Evolutionary conservation across 2,888 invertebrate genomes (phyloP), one percentile per base, ranked within the genome.

Genomic region (Cabera pusaria): DNA sequence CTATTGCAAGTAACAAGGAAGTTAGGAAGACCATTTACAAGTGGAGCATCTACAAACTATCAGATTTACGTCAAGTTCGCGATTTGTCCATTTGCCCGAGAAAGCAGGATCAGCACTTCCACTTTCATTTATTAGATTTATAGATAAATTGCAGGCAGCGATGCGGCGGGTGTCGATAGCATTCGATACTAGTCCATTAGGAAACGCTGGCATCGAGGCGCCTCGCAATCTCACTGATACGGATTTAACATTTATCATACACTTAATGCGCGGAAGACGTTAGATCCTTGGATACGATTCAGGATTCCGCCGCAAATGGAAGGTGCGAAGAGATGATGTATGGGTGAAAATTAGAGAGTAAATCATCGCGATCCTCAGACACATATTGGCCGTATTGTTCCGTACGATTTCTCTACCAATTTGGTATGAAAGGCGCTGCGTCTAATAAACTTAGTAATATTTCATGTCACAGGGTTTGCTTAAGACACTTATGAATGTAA

Each of bases 211-310:
- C 20, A 33, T 49, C 23, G 40, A 40, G 50, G 41, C 50, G 52
- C 47, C 46, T 46, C 14, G 47, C 44, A 45, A 49, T 49, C 42
- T 46, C 35, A 16, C 44, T 23, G 43, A 47, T 44, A 33, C 50
- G 27, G 40, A 50, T 52, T 51, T 46, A 49, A 27, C 44, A 46
- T 56, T 54, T 58, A 56, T 54, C 58, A 58, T 47, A 41, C 18
- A 38, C 37, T 48, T 54, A 47, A 46, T 37, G 39, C 42, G 32
- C 40, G 40, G 39, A 40, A 42, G 43, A 45, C 49, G 41, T 41
- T 33, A 44, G 45, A 46, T 46, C 39, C 34, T 37, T 44, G 25
- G 45, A 46, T 44, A 44, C 31, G 38, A 44, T 45, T 38, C 44
- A 49, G 40, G 43, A 49, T 45, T 43, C 33, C 29, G 20, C 29